These are phyloP conservation scores for Barypeithes pellucidus DNA, from an alignment of 2,888 invertebrate species.

Conservation along the genomic window DNA sequence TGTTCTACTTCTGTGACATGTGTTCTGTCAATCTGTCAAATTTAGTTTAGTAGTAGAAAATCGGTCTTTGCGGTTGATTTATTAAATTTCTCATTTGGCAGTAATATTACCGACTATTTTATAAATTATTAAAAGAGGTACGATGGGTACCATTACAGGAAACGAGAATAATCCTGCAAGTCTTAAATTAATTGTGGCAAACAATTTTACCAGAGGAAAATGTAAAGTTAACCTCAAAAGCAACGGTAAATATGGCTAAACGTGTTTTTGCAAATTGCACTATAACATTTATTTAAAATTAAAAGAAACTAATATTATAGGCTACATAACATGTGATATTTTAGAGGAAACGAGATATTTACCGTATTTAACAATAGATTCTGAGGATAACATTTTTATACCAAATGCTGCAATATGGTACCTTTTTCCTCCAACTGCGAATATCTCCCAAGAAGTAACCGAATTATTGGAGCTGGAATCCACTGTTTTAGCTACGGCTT, in stretches of 20 bases:
- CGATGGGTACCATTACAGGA: constrained; percentile 41
- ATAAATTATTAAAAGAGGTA: neutral
- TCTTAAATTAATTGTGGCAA: constrained; percentile 82
- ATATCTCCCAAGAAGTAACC: constrained; percentile 68
- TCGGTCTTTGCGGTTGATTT: too few species aligned
- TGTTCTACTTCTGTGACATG: too few species aligned
- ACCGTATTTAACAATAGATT: constrained; percentile 78
- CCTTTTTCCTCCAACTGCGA: constrained; percentile 73
- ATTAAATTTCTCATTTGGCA: neutral
- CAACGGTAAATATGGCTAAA: constrained; percentile 60
- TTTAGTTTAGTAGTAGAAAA: too few species aligned
- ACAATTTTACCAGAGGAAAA: constrained; percentile 77
- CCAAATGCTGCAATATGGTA: constrained; percentile 81
- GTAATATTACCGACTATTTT: neutral
- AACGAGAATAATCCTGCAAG: constrained; percentile 86
- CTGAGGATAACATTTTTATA: constrained; percentile 79
- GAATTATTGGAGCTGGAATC: constrained; percentile 81
- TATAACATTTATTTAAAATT: too few species aligned
- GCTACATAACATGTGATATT: constrained; percentile 68
- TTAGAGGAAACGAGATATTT: constrained; percentile 76
- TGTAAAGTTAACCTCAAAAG: constrained; percentile 75
- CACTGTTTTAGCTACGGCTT: constrained; percentile 74
- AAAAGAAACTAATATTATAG: neutral
- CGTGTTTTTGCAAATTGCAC: neutral
- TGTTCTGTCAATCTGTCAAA: too few species aligned